Base-by-base conservation (phyloP, 2,888 invertebrate genomes). In the Auanema sp. region DNA sequence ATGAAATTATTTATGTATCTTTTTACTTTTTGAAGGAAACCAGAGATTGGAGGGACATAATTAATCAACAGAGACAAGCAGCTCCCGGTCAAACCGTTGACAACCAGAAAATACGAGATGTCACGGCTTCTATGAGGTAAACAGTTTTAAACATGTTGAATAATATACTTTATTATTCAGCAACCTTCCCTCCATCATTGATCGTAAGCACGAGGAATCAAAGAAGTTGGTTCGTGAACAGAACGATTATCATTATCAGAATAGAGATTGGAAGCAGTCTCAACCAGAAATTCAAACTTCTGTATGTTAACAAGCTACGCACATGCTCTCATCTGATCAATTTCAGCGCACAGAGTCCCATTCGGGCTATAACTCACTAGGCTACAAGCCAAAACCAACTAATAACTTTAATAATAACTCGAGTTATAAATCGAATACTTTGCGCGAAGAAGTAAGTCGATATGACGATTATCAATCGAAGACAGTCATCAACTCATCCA, bases 11-110 rank as follows among this genome's bases (percentile, higher is more conserved):
- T 47, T 21, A 47, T 16, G 8, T 18, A 5, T 18, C 5, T 47
- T 18, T 47, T 8, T 21, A 21, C 47, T 47, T 18, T 52, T 50
- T 71, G 43, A 23, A 76, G 71, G 75, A 76, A 41, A 64, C 69
- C 8, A 66, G 75, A 42, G 70, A 75, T 50, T 75, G 75, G 75
- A 63, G 73, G 24, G 66, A 76, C 25, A 68, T 76, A 40, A 72
- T 77, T 51, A 70, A 73, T 24, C 62, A 72, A 50, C 77, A 77
- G 58, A 62, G 77, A 24, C 76, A 75, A 54, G 44, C 76, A 14
- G 68, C 71, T 11, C 77, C 77, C 11, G 75, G 76, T 57, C 60
- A 64, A 14, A 8, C 44, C 1, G 52, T 44, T 1, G 63, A 66
- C 58, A 59, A n/a, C 4, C 25, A 62, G 6, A 49, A 52, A 11